Base-by-base conservation (phyloP, 2,888 invertebrate species). In the Alviniconcha strummeri region DNA sequence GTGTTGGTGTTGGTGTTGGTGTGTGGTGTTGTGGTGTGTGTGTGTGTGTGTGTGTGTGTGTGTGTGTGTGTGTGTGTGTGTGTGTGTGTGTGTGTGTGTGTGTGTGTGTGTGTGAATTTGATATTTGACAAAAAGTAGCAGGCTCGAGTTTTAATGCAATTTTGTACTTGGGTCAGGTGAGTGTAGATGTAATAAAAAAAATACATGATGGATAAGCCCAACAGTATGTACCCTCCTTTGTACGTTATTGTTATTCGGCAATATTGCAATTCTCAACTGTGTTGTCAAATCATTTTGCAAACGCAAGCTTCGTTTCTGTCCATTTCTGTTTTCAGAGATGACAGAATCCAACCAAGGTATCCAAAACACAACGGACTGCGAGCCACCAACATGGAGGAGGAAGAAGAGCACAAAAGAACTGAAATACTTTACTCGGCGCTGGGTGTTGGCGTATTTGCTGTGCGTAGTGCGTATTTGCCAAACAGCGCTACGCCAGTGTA, bases 401-500 rank as follows among this genome's bases (percentile, higher is more conserved):
- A 78, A 36, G 9, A 60, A 13, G 36, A 60, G 64, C 13, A 64
- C 60, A 36, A 36, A 13, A 15, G 78, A 78, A 13, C 57, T 60
- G 80, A 80, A 80, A 9, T 80, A 80, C 69, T 80, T 54, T 69
- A 69, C 80, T 3, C 67, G 80, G 3, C 82, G 86, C 3, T 86
- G 86, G 86, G 78, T 77, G 7, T 79, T 84, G 52, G 86, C 84
- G 54, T 85, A 82, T 52, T 64, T 85, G 64, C 67, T 83, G 36
- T 84, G 81, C 77, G 69, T 84, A 19, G 77, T 83, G 19, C 76
- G 86, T 71, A 67, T 85, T n/a, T 85, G 84, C 72, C 86, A 86
- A 82, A 84, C 85, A 67, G 81, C 86, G 6, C 52, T 81, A 83
- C 84, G 84, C 81, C 85, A 88, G 82, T 83, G 82, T 56, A 86